phyloP scores from a whole-genome alignment of 2,888 invertebrate genomes.

The Hymenopus coronatus region DNA sequence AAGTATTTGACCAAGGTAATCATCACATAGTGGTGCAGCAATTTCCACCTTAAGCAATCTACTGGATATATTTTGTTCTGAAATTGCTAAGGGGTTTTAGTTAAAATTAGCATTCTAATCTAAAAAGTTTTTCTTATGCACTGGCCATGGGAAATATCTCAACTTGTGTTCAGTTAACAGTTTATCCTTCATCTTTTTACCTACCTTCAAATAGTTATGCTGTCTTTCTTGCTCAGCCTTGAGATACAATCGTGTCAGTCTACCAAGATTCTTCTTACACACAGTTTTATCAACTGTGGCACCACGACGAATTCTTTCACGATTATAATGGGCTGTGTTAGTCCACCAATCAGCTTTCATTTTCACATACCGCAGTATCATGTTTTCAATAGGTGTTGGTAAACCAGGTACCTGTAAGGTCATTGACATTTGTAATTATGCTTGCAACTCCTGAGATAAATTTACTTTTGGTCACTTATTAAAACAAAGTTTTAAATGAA shows the following conservation, averaged over 20 bases:
- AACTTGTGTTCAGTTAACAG: too few species aligned
- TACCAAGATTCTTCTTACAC: slow-evolving; percentile 98
- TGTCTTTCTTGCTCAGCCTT: slow-evolving; percentile 98
- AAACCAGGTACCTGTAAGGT: slow-evolving; percentile 82
- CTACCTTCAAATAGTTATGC: slow-evolving; percentile 94
- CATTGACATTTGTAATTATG: neutral
- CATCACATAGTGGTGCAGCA: too few species aligned
- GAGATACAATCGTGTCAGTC: slow-evolving; percentile 93
- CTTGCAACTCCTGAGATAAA: neutral
- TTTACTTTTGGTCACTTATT: neutral
- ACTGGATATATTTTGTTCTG: too few species aligned
- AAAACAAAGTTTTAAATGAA: too few species aligned
- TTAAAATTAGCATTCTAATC: too few species aligned
- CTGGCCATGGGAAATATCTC: too few species aligned
- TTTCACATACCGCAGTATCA: slow-evolving; percentile 99
- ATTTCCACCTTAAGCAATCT: too few species aligned
- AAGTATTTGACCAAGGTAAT: too few species aligned
- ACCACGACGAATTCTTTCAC: slow-evolving; percentile 97
- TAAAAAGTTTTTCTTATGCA: too few species aligned
- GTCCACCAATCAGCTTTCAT: slow-evolving; percentile 99
- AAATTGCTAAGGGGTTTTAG: too few species aligned
- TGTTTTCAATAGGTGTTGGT: slow-evolving; percentile 99
- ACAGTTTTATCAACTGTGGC: slow-evolving; percentile 99
- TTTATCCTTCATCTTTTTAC: too few species aligned
- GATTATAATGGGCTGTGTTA: slow-evolving; percentile 98